phyloP scores from a whole-genome alignment of 2,888 invertebrate species.

The Druceiella hillmani region DNA sequence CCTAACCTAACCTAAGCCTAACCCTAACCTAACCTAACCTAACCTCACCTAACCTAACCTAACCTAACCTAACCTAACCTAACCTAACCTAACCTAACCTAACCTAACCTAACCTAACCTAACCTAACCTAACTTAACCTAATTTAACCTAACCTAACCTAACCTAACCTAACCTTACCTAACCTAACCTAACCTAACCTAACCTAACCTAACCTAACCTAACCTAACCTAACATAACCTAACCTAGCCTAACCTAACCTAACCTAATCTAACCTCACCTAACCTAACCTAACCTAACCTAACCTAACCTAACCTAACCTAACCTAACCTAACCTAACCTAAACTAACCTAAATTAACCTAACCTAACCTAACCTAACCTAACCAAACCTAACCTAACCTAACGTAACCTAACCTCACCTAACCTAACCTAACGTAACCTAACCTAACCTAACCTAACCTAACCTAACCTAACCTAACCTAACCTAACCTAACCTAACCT shows the following conservation, averaged over 20 bases:
- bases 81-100: slow-evolving; percentile 13
- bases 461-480: slow-evolving; percentile 8
- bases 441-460: slow-evolving; percentile 8
- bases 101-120: slow-evolving; percentile 12
- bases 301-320: slow-evolving; percentile 8
- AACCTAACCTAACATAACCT: slow-evolving; percentile 7
- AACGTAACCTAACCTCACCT: slow-evolving; percentile 7
- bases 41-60: slow-evolving; percentile 13
- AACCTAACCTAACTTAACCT: slow-evolving; percentile 7
- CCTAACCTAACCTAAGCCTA: slow-evolving; percentile 10
- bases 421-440: slow-evolving; percentile 7
- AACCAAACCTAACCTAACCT: slow-evolving; percentile 7
- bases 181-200: slow-evolving; percentile 8
- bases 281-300: slow-evolving; percentile 8
- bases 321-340: slow-evolving; percentile 8
- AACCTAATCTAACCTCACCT: slow-evolving; percentile 7
- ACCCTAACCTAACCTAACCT: slow-evolving; percentile 11
- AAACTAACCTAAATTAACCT: slow-evolving; percentile 7
- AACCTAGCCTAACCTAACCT: slow-evolving; percentile 7
- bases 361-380: slow-evolving; percentile 7
- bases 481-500: slow-evolving; percentile 8
- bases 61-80: slow-evolving; percentile 14
- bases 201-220: slow-evolving; percentile 8
- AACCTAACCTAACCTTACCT: slow-evolving; percentile 7
- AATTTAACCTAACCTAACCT: too few species aligned